Percentiles rank a stretch among this genome's conserved stretches.
Conservation (phyloP, 2,113 vertebrate species). For the Prochilodus magdalenae region DNA sequence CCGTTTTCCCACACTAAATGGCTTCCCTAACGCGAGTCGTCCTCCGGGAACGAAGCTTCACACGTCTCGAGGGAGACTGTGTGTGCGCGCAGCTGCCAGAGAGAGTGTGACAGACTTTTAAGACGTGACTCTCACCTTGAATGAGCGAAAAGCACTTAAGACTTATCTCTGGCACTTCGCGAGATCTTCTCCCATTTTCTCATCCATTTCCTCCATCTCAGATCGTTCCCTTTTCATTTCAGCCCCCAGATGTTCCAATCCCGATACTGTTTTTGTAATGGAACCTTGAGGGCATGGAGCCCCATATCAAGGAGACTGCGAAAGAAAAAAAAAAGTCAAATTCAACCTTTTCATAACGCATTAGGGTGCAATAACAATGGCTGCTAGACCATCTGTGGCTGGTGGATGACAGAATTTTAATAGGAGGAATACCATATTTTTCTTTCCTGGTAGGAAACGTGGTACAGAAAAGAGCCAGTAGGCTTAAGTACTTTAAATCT, state of each 20-base stretch:
- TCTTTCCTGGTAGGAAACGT: not conserved
- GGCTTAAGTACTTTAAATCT: not conserved
- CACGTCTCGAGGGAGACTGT: not conserved
- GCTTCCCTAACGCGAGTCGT: conserved; percentile 17
- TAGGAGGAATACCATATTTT: not conserved
- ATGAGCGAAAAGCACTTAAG: conserved; percentile 36
- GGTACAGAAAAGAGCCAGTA: not conserved
- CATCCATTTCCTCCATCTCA: conserved; percentile 33
- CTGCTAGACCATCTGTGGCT: not conserved
- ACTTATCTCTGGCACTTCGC: conserved; percentile 28
- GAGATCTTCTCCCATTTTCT: conserved; percentile 1
- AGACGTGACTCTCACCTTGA: conserved; percentile 45
- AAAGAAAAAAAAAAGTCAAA: not conserved
- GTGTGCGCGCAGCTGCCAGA: conserved; percentile 30
- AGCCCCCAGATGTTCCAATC: conserved; percentile 10
- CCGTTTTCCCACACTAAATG: conserved; percentile 18
- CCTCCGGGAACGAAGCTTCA: conserved; percentile 1
- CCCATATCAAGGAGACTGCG: not conserved
- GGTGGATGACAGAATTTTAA: not conserved
- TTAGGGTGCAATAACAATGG: conserved; percentile 13
- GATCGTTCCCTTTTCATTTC: conserved; percentile 23
- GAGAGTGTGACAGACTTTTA: conserved; percentile 21
- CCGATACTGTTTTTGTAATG: conserved; percentile 14
- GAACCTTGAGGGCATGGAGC: not conserved
- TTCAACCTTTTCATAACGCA: conserved; percentile 5